Evolutionary conservation across 2,888 invertebrate species (phyloP), one percentile per base, ranked within the genome.

Genomic region (Prosapia bicincta): DNA sequence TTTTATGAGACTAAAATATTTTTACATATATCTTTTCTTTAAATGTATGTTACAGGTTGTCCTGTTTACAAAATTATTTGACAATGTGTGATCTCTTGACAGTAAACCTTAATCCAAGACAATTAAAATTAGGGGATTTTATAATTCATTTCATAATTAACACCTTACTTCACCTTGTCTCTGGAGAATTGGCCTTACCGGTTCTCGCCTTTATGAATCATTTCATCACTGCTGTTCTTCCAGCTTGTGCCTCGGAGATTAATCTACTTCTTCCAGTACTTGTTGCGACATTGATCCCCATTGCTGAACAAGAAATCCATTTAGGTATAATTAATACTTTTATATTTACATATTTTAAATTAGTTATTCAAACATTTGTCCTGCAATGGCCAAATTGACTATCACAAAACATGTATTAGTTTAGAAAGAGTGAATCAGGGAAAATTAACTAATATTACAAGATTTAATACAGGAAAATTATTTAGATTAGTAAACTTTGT

Each of bases 171-270:
- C 70, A 75, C 38, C 70, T 75, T 23, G 20, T 38, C 0, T 26
- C 65, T 25, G 32, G 71, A 26, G 68, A 38, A n/a, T 54, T 28
- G 6, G 68, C 43, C 5, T n/a, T 68, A 23, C 26, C 54, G 13
- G 71, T 70, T 26, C 32, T 75, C 10, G 69, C 32, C 6, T 75
- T 70, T 38, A 65, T 75, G 20, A 13, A 66, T 20, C 65, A 71
- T 23, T 71, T 75, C 20, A 66, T 75, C 6, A 3, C 30, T 0
- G 24, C 26, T 15, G 66, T 71, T 20, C 26, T 75, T 13, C 38
- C 75, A 24, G 15, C 70, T 10, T 70, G 67, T 32, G 23, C 70
- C 25, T 20, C 24, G 24, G 32, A 66, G 15, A 66, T 75, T 65
- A 66, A 75, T 24, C 3, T 25, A 66, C 66, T 75, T 20, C 66